phyloP scores from a whole-genome alignment of 2,888 invertebrate genomes.

The Gibbula magus region DNA sequence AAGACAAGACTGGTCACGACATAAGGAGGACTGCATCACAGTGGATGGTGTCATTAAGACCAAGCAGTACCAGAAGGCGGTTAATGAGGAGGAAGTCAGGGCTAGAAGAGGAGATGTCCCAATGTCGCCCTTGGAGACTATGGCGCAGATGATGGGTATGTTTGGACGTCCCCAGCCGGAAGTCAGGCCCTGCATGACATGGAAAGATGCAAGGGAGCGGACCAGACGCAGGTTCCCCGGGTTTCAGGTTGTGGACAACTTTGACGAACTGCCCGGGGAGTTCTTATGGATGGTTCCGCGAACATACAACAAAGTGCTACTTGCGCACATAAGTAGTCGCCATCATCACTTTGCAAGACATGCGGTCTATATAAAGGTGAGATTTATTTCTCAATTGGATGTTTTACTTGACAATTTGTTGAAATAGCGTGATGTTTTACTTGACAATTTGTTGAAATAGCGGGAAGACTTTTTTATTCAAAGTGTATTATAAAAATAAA shows the following conservation, averaged over 20 bases:
- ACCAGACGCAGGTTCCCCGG: not conserved
- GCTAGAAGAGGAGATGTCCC: not conserved
- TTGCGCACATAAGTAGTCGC: not conserved
- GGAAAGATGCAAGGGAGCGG: not conserved
- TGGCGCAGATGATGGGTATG: not conserved
- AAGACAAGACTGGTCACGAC: conserved; percentile 33
- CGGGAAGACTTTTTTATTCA: no score
- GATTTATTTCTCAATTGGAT: not conserved
- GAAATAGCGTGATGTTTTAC: no score
- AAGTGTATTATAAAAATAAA: no score
- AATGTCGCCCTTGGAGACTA: not conserved
- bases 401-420: no score
- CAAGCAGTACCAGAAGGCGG: not conserved
- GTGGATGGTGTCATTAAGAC: conserved; percentile 1
- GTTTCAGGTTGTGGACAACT: not conserved
- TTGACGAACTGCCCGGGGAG: not conserved
- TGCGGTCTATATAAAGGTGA: not conserved
- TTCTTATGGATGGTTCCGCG: not conserved
- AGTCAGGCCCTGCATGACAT: not conserved
- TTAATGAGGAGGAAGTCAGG: not conserved
- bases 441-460: no score
- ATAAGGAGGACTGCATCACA: conserved; percentile 27
- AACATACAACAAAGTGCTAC: not conserved
- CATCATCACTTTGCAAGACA: not conserved
- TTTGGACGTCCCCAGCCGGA: not conserved